A percentile compares a stretch with the other conserved stretches of the same genome.
Evolutionary conservation across 2,888 invertebrate species (phyloP).

Genomic region (Marasmarcha lunaedactyla): DNA sequence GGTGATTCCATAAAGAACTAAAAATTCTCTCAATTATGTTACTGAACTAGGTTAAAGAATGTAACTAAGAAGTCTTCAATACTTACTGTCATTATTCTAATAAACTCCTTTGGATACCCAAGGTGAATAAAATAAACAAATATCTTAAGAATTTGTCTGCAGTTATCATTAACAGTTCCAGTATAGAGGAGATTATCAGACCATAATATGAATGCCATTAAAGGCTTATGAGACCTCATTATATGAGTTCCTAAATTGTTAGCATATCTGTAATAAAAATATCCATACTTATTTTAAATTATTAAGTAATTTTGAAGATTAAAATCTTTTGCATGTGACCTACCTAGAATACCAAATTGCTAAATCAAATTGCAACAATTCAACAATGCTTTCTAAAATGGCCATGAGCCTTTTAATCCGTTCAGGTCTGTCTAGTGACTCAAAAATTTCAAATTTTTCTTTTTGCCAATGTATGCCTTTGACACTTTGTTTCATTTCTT

Average conservation of each 20-base stretch:
- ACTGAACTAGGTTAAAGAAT: no score
- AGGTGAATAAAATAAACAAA: conserved; percentile 44
- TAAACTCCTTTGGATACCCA: conserved; percentile 40
- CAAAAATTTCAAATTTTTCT: conserved; percentile 50
- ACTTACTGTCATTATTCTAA: conserved; percentile 44
- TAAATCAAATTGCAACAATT: conserved; percentile 67
- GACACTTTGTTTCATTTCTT: conserved; percentile 40
- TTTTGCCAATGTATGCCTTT: conserved; percentile 51
- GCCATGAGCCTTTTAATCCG: conserved; percentile 63
- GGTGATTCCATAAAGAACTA: no score
- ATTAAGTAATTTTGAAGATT: no score
- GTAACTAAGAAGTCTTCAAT: no score
- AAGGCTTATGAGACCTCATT: conserved; percentile 42
- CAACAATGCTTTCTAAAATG: conserved; percentile 56
- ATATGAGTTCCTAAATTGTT: conserved; percentile 35
- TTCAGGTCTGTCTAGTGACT: conserved; percentile 36
- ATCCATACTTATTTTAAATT: neutral
- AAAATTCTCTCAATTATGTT: no score
- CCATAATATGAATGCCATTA: conserved; percentile 48
- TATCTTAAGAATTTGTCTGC: conserved; percentile 41
- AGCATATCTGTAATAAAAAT: conserved; percentile 33
- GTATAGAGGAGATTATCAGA: conserved; percentile 36
- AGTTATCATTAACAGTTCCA: conserved; percentile 38
- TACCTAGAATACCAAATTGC: conserved; percentile 68
- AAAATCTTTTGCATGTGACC: conserved; percentile 1